phyloP scores from a whole-genome alignment of 2,113 vertebrate genomes.

The Jacana jacana region DNA sequence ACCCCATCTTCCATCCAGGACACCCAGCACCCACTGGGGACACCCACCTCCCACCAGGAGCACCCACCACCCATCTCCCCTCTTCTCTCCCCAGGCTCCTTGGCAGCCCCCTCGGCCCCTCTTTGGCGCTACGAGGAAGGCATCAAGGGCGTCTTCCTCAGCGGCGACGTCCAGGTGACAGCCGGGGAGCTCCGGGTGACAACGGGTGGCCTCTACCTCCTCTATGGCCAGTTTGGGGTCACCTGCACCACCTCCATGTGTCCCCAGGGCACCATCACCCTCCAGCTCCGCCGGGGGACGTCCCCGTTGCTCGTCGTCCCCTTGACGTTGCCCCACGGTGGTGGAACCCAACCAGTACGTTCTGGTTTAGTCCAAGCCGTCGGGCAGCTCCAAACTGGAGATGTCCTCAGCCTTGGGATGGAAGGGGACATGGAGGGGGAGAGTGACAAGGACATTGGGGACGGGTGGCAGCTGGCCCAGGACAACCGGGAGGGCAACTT shows the following conservation, averaged over 20 bases:
- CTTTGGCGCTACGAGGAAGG: not conserved
- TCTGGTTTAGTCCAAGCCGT: not conserved
- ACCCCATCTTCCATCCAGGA: not conserved
- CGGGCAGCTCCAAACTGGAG: not conserved
- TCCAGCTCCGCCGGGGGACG: accelerated
- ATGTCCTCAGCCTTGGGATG: not conserved
- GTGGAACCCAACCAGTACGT: accelerated
- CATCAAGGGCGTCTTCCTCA: constrained; percentile 14
- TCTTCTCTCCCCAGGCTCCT: not conserved
- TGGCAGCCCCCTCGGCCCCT: accelerated
- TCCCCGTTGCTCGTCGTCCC: accelerated
- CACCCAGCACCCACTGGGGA: not conserved
- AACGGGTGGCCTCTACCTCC: not conserved
- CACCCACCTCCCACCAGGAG: too few species aligned
- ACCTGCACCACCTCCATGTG: accelerated
- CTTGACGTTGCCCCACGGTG: accelerated
- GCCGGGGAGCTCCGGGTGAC: not conserved
- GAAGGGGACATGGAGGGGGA: accelerated
- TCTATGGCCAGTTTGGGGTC: not conserved
- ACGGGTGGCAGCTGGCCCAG: not conserved
- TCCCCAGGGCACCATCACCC: not conserved
- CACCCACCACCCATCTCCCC: not conserved
- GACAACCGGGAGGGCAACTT: not conserved
- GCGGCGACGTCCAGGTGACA: not conserved
- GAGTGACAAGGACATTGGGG: not conserved